These are phyloP conservation scores for Phacellophora camtschatica DNA, from an alignment of 30 jellyfish, hydroid and myxozoan species.

Conservation along the genomic window DNA sequence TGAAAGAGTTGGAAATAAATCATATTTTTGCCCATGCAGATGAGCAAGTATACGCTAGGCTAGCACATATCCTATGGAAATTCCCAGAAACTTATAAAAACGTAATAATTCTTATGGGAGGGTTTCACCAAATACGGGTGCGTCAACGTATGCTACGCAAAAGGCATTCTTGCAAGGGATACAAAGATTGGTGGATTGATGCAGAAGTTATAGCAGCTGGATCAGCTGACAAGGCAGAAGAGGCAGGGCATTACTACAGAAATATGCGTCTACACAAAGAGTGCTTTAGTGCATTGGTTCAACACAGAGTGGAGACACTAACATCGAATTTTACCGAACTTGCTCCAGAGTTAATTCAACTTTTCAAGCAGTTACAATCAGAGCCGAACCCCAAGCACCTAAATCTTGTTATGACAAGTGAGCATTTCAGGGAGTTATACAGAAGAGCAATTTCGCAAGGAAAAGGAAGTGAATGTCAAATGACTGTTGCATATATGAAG, in stretches of 20 bases:
- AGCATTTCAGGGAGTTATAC: not conserved
- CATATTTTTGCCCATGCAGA: conserved; percentile 59
- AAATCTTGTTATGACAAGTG: not conserved
- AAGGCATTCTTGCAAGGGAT: conserved; percentile 28
- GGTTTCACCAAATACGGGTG: conserved; percentile 27
- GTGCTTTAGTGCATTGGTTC: conserved; percentile 48
- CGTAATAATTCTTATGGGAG: conserved; percentile 23
- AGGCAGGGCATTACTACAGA: conserved; percentile 34
- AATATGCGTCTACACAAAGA: conserved; percentile 63
- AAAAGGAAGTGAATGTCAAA: conserved; percentile 4
- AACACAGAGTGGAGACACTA: conserved; percentile 12
- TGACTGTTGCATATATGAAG: conserved; percentile 21
- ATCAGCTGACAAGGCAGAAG: conserved; percentile 36
- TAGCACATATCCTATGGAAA: conserved; percentile 41
- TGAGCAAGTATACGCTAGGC: conserved; percentile 52
- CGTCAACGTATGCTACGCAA: conserved; percentile 7
- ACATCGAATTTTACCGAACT: not conserved
- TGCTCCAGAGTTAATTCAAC: not conserved
- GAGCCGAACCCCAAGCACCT: not conserved
- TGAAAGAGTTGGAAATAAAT: conserved; percentile 25
- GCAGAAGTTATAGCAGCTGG: conserved; percentile 48
- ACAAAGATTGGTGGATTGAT: conserved; percentile 52
- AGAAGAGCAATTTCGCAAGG: not conserved
- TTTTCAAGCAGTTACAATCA: not conserved
- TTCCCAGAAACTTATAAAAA: conserved; percentile 3